Conservation (phyloP, 2,797 vertebrate genomes). For the Percopsis omiscomaycus region DNA sequence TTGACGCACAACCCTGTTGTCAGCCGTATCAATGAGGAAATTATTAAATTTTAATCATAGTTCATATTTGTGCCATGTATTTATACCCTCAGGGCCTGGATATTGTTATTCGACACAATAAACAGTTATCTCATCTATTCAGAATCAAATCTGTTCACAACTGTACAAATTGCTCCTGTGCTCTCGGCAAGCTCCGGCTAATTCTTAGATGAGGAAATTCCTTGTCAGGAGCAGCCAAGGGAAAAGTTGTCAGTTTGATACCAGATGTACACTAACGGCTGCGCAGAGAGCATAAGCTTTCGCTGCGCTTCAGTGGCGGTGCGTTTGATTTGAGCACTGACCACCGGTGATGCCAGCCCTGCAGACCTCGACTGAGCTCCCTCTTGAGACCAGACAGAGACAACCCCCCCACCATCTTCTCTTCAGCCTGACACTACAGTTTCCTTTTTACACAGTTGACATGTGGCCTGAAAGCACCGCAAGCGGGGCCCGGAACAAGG, state of each 20-base stretch:
- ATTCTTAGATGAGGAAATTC: constrained; percentile 71
- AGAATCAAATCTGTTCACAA: constrained; percentile 70
- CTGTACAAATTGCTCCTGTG: constrained; percentile 69
- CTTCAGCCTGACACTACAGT: constrained; percentile 45
- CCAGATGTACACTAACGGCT: constrained; percentile 70
- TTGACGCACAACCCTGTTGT: constrained; percentile 39
- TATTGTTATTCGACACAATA: constrained; percentile 50
- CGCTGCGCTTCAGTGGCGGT: constrained; percentile 71
- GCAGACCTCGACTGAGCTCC: constrained; percentile 64
- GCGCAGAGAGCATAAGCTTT: constrained; percentile 71
- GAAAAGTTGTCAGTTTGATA: constrained; percentile 77
- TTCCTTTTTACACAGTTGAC: background rate
- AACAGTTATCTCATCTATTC: constrained; percentile 58
- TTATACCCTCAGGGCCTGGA: constrained; percentile 20
- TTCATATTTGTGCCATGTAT: constrained; percentile 19
- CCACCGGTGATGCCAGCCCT: constrained; percentile 72
- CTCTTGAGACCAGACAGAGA: constrained; percentile 63
- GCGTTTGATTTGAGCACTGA: constrained; percentile 74
- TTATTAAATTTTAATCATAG: constrained; percentile 23
- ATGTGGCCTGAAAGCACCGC: background rate
- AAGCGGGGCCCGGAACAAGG: constrained; percentile 1
- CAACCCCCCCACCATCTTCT: constrained; percentile 35
- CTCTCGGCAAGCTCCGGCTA: constrained; percentile 62
- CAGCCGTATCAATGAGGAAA: constrained; percentile 26
- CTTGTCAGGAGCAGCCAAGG: constrained; percentile 78